phyloP scores from a whole-genome alignment of 2,113 vertebrate genomes.

The Ploceus nigricollis region DNA sequence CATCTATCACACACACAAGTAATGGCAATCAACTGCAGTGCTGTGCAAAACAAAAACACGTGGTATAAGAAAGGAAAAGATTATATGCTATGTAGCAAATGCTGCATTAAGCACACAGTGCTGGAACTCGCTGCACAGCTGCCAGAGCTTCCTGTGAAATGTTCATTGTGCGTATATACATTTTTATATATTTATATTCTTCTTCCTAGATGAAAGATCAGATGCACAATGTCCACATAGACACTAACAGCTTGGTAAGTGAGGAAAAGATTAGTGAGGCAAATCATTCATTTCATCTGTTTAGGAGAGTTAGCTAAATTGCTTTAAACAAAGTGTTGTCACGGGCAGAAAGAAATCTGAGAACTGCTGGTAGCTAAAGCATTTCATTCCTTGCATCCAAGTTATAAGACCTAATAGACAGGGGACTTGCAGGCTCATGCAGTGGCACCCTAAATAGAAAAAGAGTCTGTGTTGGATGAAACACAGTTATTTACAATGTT shows the following conservation, averaged over 20 bases:
- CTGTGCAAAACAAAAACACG: background rate
- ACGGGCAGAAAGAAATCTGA: background rate
- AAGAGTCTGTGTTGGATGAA: background rate
- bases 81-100: background rate
- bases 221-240: background rate
- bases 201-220: background rate
- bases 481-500: background rate
- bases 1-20: background rate
- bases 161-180: background rate
- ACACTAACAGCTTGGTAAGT: background rate
- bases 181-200: background rate
- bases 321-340: background rate
- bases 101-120: background rate
- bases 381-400: background rate
- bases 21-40: background rate
- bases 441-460: background rate
- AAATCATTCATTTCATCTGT: background rate
- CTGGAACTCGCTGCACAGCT: background rate
- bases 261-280: background rate
- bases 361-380: background rate
- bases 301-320: slow-evolving; percentile 3
- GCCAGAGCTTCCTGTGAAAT: background rate
- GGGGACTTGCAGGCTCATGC: background rate
- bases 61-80: background rate
- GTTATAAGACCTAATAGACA: background rate